Evolutionary conservation across 2,797 vertebrate species (phyloP), one percentile per base, ranked within the genome.

Genomic region (Parambassis ranga): DNA sequence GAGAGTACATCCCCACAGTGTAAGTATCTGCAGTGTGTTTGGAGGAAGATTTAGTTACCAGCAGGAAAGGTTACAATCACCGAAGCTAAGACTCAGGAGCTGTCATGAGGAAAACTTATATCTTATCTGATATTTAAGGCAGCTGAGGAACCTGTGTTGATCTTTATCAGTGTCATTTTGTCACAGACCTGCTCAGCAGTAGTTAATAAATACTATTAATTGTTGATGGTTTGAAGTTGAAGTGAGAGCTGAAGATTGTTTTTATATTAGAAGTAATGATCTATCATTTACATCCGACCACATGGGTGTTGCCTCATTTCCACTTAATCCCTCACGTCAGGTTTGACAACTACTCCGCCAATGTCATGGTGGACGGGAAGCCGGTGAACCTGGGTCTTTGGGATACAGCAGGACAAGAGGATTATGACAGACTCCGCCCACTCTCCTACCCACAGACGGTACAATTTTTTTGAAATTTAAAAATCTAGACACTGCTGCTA

Each of bases 281-380:
- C 48, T 2, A 35, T 35, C 5, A 3, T 48, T 33, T 9, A 20
- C 16, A 4, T 46, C 10, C 9, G 35, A 18, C 4, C 2, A 24
- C 5, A 15, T 22, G 16, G 4, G n/a, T 28, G n/a, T 64, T 26
- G 10, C 4, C 4, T 60, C 4, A 49, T 47, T 44, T 13, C 19
- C 23, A 18, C 7, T 10, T 59, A 4, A 2, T 33, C 9, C 0
- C 32, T 31, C 39, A 30, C 27, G 0, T 59, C 81, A 99, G 97
- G 78, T 99, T 98, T 38, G 97, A 99, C 90, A 99, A 99, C 90
- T 99, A 99, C 75, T 99, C 97, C 27, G 97, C 97, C 81, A 99
- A 99, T 93, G 97, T 99, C 61, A 99, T 99, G 97, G 97, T 99
- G 56, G 97, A 99, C 73, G 96, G 97, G 10, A 99, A 99, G 75